Percentiles rank a stretch among this genome's conserved stretches.
Evolutionary conservation across 2,797 vertebrate genomes (phyloP).

Genomic region (Peromyscus melanophrys): DNA sequence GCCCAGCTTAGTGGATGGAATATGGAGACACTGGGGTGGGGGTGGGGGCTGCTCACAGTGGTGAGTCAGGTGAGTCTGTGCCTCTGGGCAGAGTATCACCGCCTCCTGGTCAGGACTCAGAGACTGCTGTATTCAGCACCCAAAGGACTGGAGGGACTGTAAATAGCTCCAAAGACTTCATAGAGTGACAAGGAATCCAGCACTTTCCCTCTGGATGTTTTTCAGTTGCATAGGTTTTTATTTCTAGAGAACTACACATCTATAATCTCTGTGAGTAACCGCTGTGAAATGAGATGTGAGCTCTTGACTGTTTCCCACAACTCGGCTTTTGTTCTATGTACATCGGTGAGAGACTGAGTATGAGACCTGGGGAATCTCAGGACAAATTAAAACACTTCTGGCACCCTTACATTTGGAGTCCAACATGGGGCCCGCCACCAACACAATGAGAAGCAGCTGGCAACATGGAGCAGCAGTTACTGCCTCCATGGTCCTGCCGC

Average conservation of each 20-base stretch:
- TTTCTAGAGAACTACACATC: neutral
- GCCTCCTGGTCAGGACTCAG: too few species aligned
- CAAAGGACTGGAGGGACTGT: neutral
- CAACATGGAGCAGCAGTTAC: too few species aligned
- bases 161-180: too few species aligned
- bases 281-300: neutral
- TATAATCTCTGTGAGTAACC: neutral
- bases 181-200: fast-evolving
- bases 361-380: neutral
- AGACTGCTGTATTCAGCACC: too few species aligned
- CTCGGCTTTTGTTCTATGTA: neutral
- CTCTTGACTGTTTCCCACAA: neutral
- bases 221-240: neutral
- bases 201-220: neutral
- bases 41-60: fast-evolving
- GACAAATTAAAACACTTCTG: neutral
- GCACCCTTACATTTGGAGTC: too few species aligned
- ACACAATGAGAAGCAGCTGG: too few species aligned
- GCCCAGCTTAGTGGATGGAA: neutral
- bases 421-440: too few species aligned
- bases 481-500: too few species aligned
- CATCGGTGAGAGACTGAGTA: neutral
- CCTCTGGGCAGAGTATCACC: fast-evolving
- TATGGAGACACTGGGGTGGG: too few species aligned
- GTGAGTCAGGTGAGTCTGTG: neutral